Evolutionary conservation across 2,797 vertebrate genomes (phyloP).

Genomic region (Malurus splendens): DNA sequence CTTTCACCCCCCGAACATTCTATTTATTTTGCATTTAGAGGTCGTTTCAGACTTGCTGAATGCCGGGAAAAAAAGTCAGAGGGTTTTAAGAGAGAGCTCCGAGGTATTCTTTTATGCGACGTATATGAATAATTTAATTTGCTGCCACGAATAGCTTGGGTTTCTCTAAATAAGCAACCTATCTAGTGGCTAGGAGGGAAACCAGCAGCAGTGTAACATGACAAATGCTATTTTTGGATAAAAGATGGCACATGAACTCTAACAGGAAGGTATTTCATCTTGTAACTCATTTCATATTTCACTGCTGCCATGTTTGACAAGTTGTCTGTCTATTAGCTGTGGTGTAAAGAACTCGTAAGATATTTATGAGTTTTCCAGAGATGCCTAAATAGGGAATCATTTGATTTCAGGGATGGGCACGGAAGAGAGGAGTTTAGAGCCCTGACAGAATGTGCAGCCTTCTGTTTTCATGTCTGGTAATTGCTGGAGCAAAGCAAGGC

Average conservation of each 20-base stretch:
- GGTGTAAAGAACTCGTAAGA: background rate
- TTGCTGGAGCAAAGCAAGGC: background rate
- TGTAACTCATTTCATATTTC: background rate
- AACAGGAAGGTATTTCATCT: background rate
- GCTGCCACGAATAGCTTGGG: constrained; percentile 10
- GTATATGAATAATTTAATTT: constrained; percentile 52
- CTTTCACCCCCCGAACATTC: background rate
- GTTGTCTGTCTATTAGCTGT: constrained; percentile 3
- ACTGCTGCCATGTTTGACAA: background rate
- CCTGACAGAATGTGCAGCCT: background rate
- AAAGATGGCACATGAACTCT: constrained; percentile 4
- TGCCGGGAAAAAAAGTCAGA: background rate
- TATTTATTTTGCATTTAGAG: constrained; percentile 11
- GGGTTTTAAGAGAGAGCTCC: constrained; percentile 8
- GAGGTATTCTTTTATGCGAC: constrained; percentile 24
- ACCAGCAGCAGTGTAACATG: background rate
- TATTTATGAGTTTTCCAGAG: constrained; percentile 1
- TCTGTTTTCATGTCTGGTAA: background rate
- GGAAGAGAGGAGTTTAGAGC: background rate
- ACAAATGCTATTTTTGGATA: constrained; percentile 12
- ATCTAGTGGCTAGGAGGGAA: background rate
- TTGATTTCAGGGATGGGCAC: background rate
- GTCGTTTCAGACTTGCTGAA: background rate
- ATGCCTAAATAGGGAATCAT: background rate
- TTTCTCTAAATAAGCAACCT: constrained; percentile 38